Base-by-base conservation (phyloP, 2,888 invertebrate species). In the Anarsia innoxiella region DNA sequence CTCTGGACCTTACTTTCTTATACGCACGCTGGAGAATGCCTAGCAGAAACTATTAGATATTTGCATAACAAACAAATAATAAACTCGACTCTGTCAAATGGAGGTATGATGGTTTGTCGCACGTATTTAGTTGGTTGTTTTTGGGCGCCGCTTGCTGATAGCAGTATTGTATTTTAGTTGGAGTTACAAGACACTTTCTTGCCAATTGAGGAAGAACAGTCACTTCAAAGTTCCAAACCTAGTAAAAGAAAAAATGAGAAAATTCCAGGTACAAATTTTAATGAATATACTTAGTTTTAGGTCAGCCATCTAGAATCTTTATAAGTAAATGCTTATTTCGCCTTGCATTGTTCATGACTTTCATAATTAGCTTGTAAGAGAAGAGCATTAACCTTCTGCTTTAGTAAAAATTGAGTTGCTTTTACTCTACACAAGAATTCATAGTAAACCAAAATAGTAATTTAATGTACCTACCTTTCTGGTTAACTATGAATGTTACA, bases 61-160 rank as follows among this genome's bases (percentile, higher is more conserved):
- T 44, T 31, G 39, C 39, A 40, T 44, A 45, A 48, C 44, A 51
- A 48, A 34, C 35, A 38, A 52, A 50, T 46, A 34, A 27, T 12
- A 23, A 35, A 42, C 29, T 38, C 37, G 51, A 47, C 45, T 48
- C 53, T 46, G n/a, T 44, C 53, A 64, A 65, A 79, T 78, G 79
- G 79, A 78, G 76, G 79, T 79, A 66, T 42, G 47, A 5, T 32
- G n/a, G n/a, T n/a, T n/a, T n/a, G n/a, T n/a, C n/a, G n/a, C n/a
- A n/a, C n/a, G 19, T 19, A 19, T 8, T 19, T 8, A 5, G 19
- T 19, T 5, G 19, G 8, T 19, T 5, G 19, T 19, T 19, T 19
- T 5, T 19, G 19, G 19, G 8, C 19, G 19, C 19, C 19, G 19
- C 8, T 25, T 13, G 10, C 12, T 13, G 23, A 11, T 23, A n/a